These are phyloP conservation scores for Nineta flava DNA, from an alignment of 2,888 invertebrate species.

Conservation along the genomic window DNA sequence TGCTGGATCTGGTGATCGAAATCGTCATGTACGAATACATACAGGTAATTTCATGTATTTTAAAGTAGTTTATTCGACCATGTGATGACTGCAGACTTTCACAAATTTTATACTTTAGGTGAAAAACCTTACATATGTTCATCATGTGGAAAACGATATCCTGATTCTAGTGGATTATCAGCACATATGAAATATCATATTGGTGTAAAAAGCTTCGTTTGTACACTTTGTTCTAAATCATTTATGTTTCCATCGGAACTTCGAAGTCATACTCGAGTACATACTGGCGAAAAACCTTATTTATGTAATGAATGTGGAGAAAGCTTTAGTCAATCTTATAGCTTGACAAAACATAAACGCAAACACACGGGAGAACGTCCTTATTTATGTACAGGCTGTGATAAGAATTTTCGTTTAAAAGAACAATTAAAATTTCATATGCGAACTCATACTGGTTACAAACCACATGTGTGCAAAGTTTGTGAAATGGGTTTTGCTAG, in stretches of 20 bases:
- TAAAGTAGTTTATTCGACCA: no score
- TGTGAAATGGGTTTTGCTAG: slow-evolving; percentile 21
- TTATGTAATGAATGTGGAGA: slow-evolving; percentile 20
- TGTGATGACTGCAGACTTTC: no score
- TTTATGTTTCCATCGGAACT: slow-evolving; percentile 22
- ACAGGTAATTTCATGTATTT: no score
- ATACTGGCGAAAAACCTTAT: slow-evolving; percentile 21
- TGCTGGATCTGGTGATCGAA: slow-evolving; percentile 22
- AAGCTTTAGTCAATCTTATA: slow-evolving; percentile 21
- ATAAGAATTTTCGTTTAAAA: slow-evolving; percentile 21
- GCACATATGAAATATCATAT: slow-evolving; percentile 22
- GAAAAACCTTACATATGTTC: slow-evolving; percentile 22
- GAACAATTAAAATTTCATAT: slow-evolving; percentile 22
- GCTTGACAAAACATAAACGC: slow-evolving; percentile 20
- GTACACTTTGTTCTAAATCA: slow-evolving; percentile 18
- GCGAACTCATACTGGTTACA: slow-evolving; percentile 23
- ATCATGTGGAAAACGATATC: slow-evolving; percentile 23
- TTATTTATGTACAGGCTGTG: slow-evolving; percentile 20
- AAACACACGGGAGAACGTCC: slow-evolving; percentile 21
- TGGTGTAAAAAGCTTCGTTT: slow-evolving; percentile 21
- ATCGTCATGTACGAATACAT: slow-evolving; percentile 21
- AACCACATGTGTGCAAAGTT: slow-evolving; percentile 18
- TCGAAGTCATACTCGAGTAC: slow-evolving; percentile 20
- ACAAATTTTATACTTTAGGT: slow-evolving; percentile 8
- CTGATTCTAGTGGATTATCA: slow-evolving; percentile 21